Evolutionary conservation across 2,113 vertebrate species (phyloP), one percentile per base, ranked within the genome.

Genomic region (Silurus meridionalis): DNA sequence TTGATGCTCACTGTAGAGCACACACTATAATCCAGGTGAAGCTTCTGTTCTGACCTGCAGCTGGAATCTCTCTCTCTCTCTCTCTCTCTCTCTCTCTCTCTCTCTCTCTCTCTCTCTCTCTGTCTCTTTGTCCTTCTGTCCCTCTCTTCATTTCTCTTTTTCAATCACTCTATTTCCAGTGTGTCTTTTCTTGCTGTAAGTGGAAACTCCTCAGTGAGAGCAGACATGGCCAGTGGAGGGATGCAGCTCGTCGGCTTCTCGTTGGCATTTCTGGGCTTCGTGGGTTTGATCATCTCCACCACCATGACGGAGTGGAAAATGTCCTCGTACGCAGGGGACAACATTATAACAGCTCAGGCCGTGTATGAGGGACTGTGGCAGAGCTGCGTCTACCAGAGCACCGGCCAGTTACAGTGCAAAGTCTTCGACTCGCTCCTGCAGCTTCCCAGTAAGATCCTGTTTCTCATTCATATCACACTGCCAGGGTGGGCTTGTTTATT

Each of bases 301-400:
- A 90, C 94, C 85, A 95, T 99, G 96, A 95, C 97, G 80, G 97
- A 99, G 90, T 99, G 98, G 98, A 99, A 97, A 91, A 96, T 96
- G 90, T 97, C 96, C 17, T 96, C 97, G 0, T 97, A 97, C 4
- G 94, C 96, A 0, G 96, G 96, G 71, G 97, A 98, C 91, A 98
- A 97, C 93, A 98, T 99, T 52, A 96, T 99, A 84, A 98, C 97
- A 0, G 97, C 97, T 15, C 97, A 97, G 92, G 96, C 97, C 0
- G 90, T 98, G 91, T 98, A 96, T 72, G 96, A 98, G 86, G 98
- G 98, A 5, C 96, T 99, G 25, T 99, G 98, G 98, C 97, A 96
- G 95, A 94, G 92, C 79, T 99, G 98, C 66, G 97, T 94, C 37
- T 96, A 94, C 19, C 97, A 99, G 74, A 78, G 74, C 74, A 78